A percentile compares a stretch with the other conserved stretches of the same genome.
Evolutionary conservation across 2,797 vertebrate species (phyloP).

Genomic region (Propithecus deckenii): DNA sequence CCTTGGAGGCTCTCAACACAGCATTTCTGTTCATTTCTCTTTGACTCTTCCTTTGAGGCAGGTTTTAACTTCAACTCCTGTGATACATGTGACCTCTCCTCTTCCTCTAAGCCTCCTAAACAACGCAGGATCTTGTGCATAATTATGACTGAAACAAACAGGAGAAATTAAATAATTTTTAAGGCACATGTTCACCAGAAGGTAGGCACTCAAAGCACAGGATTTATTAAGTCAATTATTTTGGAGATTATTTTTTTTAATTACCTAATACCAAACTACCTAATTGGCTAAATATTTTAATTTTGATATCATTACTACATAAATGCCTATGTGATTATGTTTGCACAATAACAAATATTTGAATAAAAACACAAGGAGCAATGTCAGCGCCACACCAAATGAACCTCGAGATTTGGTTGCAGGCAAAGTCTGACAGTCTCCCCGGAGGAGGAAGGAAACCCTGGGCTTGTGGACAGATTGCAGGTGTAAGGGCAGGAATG

Average conservation of each 20-base stretch:
- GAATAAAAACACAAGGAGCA: neutral
- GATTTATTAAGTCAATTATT: neutral
- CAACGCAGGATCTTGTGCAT: accelerated
- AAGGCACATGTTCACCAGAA: neutral
- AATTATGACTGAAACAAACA: neutral
- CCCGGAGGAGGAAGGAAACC: neutral
- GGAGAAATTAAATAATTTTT: neutral
- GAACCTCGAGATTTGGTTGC: neutral
- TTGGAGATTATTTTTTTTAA: neutral
- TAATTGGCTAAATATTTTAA: neutral
- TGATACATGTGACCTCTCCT: neutral
- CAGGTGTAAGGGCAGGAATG: neutral
- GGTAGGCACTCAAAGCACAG: neutral
- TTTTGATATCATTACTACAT: neutral
- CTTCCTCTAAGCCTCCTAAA: neutral
- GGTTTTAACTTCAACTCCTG: neutral
- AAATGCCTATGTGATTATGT: neutral
- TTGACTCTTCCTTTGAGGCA: neutral
- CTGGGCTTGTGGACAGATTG: neutral
- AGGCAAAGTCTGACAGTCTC: neutral
- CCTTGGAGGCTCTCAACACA: neutral
- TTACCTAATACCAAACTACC: neutral
- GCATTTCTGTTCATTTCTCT: neutral
- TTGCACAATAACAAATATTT: neutral
- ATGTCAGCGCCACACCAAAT: neutral